Conservation (phyloP, 2,888 invertebrate genomes). For the Clivina fossor region DNA sequence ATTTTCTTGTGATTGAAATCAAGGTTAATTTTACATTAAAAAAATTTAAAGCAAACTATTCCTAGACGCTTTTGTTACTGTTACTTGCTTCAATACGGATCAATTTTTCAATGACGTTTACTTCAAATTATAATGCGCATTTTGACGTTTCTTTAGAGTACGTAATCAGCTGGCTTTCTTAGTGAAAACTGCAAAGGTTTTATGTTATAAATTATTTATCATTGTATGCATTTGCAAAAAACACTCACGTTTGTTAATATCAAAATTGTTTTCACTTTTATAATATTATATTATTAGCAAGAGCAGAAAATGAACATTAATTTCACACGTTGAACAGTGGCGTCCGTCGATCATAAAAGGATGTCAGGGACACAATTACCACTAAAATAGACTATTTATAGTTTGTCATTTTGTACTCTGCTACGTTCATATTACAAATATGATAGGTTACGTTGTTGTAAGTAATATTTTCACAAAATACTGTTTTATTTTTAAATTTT, state of each 20-base stretch:
- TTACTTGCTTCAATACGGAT: conserved; percentile 30
- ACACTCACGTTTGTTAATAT: conserved; percentile 15
- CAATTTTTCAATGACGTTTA: conserved; percentile 32
- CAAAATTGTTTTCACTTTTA: conserved; percentile 7
- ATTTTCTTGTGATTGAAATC: conserved; percentile 16
- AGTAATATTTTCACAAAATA: no score
- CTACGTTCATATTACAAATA: no score
- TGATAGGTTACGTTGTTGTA: no score
- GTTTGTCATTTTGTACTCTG: no score
- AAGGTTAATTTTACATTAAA: conserved; percentile 23
- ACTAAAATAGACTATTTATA: no score
- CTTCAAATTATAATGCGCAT: conserved; percentile 31
- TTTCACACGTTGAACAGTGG: conserved; percentile 19
- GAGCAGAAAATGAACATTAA: conserved; percentile 17
- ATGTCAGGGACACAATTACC: no score
- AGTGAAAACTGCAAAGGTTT: not conserved
- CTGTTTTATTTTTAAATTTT: no score
- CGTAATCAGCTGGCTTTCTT: conserved; percentile 14
- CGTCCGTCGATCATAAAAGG: no score
- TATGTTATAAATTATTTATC: conserved; percentile 5
- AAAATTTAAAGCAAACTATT: conserved; percentile 19
- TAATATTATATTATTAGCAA: conserved; percentile 21
- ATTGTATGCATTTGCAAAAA: no score
- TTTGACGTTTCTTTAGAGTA: conserved; percentile 25
- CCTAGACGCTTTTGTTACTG: conserved; percentile 19